A percentile compares a stretch with the other conserved stretches of the same genome.
phyloP scores from a whole-genome alignment of 2,113 vertebrate genomes.

The Mirza zaza region DNA sequence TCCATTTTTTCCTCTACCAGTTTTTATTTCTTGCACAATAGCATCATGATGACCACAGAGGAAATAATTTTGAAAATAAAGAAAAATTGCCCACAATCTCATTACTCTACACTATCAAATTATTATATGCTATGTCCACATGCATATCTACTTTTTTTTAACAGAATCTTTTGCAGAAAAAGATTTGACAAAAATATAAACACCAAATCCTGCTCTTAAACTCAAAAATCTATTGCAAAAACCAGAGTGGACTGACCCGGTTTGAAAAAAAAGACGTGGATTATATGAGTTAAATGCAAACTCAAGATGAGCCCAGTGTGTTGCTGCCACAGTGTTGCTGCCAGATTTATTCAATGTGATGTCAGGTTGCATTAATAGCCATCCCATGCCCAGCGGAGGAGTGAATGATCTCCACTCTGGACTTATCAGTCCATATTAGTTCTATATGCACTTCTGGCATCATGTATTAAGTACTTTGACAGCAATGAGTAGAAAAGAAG shows the following conservation, averaged over 20 bases:
- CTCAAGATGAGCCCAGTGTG: background rate
- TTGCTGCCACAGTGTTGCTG: too few species aligned
- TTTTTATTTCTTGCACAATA: conserved; percentile 5
- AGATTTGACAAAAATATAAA: background rate
- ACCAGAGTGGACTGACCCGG: background rate
- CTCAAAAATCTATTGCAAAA: background rate
- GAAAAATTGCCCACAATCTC: background rate
- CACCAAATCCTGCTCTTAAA: background rate
- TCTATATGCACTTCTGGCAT: background rate
- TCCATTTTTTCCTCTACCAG: background rate
- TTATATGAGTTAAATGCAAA: conserved; percentile 14
- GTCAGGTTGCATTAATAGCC: background rate
- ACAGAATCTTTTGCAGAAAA: background rate
- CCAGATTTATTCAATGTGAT: background rate
- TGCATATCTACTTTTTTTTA: conserved; percentile 10
- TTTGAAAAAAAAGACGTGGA: background rate
- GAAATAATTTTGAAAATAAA: conserved; percentile 50
- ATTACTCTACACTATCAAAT: conserved; percentile 23
- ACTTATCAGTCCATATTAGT: background rate
- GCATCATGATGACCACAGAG: background rate
- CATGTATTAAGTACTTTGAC: background rate
- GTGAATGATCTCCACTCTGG: background rate
- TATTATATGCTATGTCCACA: background rate
- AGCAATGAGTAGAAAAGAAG: background rate
- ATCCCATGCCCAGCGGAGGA: background rate